A percentile compares a stretch with the other conserved stretches of the same genome.
phyloP scores from a whole-genome alignment of 2,113 vertebrate genomes.

The Tupaia chinensis region DNA sequence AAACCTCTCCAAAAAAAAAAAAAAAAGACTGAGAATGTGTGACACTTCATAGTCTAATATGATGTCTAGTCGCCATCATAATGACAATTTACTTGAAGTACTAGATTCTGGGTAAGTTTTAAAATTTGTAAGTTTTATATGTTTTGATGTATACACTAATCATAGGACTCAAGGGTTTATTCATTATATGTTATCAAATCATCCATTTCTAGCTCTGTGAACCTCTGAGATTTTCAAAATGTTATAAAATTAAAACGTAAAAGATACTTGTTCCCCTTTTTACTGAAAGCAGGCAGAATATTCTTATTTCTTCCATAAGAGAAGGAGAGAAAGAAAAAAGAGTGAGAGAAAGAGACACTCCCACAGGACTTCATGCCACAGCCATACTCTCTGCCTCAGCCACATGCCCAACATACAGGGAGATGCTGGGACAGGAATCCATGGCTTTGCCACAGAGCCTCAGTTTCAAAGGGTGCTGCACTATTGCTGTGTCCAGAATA shows the following conservation, averaged over 20 bases:
- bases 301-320: not conserved
- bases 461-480: no score
- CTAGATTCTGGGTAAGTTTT: not conserved
- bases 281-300: not conserved
- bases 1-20: no score
- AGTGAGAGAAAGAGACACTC: no score
- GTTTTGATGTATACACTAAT: conserved; percentile 18
- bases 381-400: no score
- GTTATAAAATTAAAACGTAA: conserved; percentile 15
- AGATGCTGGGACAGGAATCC: no score
- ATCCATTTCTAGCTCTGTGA: not conserved
- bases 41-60: not conserved
- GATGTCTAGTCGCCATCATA: not conserved
- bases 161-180: not conserved
- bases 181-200: not conserved
- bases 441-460: no score
- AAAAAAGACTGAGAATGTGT: not conserved
- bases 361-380: no score
- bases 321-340: no score
- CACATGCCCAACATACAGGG: no score
- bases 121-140: not conserved
- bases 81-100: not conserved
- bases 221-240: not conserved
- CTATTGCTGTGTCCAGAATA: no score
- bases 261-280: not conserved